A percentile compares a stretch with the other conserved stretches of the same genome.
phyloP scores from a whole-genome alignment of 2,797 vertebrate genomes.

The Caiman crocodilus region DNA sequence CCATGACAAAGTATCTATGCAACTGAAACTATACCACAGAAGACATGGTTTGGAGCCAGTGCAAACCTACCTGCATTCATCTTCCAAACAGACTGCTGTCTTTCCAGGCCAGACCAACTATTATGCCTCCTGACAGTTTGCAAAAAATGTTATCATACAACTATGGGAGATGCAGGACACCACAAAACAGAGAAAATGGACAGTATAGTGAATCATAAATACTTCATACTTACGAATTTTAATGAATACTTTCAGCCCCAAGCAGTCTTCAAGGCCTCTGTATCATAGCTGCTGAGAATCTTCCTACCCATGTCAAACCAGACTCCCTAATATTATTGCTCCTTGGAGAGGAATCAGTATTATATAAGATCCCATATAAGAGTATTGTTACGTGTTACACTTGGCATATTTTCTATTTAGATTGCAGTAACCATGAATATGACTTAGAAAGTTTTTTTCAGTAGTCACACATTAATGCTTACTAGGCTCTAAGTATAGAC shows the following conservation, averaged over 20 bases:
- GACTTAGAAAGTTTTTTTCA: too few relatives aligned
- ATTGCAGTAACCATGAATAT: too few relatives aligned
- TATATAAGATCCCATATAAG: too few relatives aligned
- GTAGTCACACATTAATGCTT: too few relatives aligned
- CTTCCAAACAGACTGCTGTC: constrained; percentile 47
- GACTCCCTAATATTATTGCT: too few relatives aligned
- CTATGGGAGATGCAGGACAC: not conserved
- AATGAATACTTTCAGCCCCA: not conserved
- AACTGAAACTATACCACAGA: constrained; percentile 40
- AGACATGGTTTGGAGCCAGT: constrained; percentile 22
- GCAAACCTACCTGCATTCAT: constrained; percentile 71
- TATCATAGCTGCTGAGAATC: too few relatives aligned
- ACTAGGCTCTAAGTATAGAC: too few relatives aligned
- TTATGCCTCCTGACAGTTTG: constrained; percentile 23
- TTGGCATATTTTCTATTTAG: too few relatives aligned
- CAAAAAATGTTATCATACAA: constrained; percentile 15
- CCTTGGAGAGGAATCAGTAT: too few relatives aligned
- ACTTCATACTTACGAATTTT: not conserved
- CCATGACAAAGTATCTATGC: constrained; percentile 30
- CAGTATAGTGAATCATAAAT: not conserved
- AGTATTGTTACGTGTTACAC: too few relatives aligned
- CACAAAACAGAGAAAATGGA: constrained; percentile 15
- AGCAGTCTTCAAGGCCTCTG: too few relatives aligned
- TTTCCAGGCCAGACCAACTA: constrained; percentile 42
- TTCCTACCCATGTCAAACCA: too few relatives aligned